Evolutionary conservation across 2,888 invertebrate species (phyloP).

Genomic region (Athripsodes cinereus): DNA sequence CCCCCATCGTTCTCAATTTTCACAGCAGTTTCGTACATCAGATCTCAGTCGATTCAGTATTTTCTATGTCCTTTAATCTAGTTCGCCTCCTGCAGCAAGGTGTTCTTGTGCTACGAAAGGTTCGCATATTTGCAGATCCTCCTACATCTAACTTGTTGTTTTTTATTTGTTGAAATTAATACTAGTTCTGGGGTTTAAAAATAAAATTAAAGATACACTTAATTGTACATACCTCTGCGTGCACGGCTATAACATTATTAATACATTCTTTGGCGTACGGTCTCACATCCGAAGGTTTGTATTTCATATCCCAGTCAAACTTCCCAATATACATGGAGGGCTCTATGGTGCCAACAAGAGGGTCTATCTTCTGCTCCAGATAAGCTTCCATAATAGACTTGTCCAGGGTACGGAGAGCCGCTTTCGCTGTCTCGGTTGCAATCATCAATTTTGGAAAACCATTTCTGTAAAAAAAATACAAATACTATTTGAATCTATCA

Average conservation of each 20-base stretch:
- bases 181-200: no score
- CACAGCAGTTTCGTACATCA: no score
- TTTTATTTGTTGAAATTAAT: no score
- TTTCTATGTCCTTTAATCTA: no score
- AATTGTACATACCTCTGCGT: slow-evolving; percentile 62
- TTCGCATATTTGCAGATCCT: no score
- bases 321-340: slow-evolving; percentile 91
- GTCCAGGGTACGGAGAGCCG: slow-evolving; percentile 55
- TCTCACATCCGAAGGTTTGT: slow-evolving; percentile 68
- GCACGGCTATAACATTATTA: slow-evolving; percentile 73
- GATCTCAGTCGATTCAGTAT: no score
- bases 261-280: slow-evolving; percentile 87
- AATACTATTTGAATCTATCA: no score
- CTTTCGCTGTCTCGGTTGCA: slow-evolving; percentile 63
- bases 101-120: no score
- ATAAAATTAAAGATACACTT: no score
- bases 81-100: no score
- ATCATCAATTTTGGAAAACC: slow-evolving; percentile 70
- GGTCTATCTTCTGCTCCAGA: slow-evolving; percentile 87
- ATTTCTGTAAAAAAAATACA: slow-evolving; percentile 38
- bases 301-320: slow-evolving; percentile 78
- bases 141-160: no score
- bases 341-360: slow-evolving; percentile 92
- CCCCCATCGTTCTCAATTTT: no score
- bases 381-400: slow-evolving; percentile 69